Evolutionary conservation across 1,140 invertebrate species (phyloP).

Genomic region (Anastrepha obliqua): DNA sequence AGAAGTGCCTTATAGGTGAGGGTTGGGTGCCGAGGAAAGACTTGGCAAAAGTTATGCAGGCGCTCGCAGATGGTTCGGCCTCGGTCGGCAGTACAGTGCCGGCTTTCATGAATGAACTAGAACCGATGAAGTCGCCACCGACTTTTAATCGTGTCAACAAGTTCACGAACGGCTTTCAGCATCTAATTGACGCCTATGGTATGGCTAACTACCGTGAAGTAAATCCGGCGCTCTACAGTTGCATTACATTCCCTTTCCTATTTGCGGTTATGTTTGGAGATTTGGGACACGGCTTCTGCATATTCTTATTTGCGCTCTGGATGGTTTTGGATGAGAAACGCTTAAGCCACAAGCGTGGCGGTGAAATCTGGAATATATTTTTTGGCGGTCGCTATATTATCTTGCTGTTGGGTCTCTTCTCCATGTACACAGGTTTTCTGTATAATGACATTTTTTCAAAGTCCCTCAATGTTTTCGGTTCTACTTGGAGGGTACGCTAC

Average conservation of each 20-base stretch:
- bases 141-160: conserved; percentile 97
- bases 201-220: conserved; percentile 94
- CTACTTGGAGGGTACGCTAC: conserved; percentile 80
- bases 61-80: conserved; percentile 67
- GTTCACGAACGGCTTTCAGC: conserved; percentile 96
- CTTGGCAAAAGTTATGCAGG: conserved; percentile 75
- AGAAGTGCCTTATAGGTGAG: conserved; percentile 85
- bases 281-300: conserved; percentile 90
- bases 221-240: conserved; percentile 83
- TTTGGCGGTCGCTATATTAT: conserved; percentile 91
- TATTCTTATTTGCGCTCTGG: conserved; percentile 84
- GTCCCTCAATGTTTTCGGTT: conserved; percentile 87
- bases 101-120: conserved; percentile 76
- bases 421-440: conserved; percentile 88
- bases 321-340: conserved; percentile 84
- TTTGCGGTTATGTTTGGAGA: conserved; percentile 99
- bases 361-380: conserved; percentile 88
- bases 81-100: conserved; percentile 79
- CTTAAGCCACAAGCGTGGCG: conserved; percentile 65
- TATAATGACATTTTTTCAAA: conserved; percentile 92
- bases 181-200: conserved; percentile 96
- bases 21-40: conserved; percentile 84
- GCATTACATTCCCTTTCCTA: conserved; percentile 98
- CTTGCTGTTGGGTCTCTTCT: conserved; percentile 88
- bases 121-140: conserved; percentile 79